Base-by-base conservation (phyloP, 1,140 invertebrate genomes). In the Goniozus legneri region DNA sequence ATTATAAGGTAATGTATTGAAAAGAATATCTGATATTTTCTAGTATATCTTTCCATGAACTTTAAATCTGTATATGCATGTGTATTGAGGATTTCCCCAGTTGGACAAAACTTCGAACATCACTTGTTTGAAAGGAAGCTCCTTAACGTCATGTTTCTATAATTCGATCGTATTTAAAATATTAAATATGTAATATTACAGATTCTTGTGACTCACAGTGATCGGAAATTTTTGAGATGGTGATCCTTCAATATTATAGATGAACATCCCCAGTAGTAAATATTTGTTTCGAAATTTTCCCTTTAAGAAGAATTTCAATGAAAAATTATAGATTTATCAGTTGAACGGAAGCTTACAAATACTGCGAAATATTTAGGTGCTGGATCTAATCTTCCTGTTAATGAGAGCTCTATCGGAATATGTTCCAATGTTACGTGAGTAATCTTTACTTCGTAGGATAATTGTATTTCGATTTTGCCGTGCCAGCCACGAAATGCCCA, bases 51-150 rank as follows among this genome's bases (percentile, higher is more conserved):
- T 81, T 13, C 95, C 96, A 78, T 98, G 95, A 22, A 98, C 92
- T 57, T 94, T 80, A 73, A 98, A 95, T 63, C 95, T 79, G 67
- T 98, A 98, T 3, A 98, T 76, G 69, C 96, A 98, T 0, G 96
- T 98, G 70, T 93, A 97, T 6, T 89, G 83, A 4, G 84, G 77
- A 76, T 95, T 89, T 8, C 95, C 95, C 77, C 95, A 89, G 79
- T 98, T 98, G 41, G 84, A 88, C 6, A 38, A 8, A 20, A 46
- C 38, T 18, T 46, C 34, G 2, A 36, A 19, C 12, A 30, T 49
- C 24, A 10, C 24, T 10, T 10, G 24, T 10, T 27, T 10, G 24
- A 27, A 27, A 10, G 24, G n/a, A n/a, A n/a, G n/a, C n/a, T n/a
- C n/a, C n/a, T 27, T 27, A 27, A 27, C 4, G 24, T 27, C 24